Conservation (phyloP, 2,113 vertebrate genomes). For the Calypte anna region DNA sequence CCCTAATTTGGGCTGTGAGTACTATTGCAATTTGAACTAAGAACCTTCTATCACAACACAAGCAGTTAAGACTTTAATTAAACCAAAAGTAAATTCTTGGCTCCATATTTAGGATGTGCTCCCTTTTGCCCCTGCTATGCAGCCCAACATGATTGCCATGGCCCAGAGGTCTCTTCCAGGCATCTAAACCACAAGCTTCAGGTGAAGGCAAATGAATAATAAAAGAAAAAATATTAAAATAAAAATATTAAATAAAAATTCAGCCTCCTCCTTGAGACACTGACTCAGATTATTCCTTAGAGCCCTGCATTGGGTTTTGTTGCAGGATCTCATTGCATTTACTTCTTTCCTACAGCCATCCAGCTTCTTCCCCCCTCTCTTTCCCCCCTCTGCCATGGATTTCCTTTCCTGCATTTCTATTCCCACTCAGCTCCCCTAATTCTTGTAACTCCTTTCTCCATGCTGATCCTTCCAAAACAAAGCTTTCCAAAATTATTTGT, state of each 20-base stretch:
- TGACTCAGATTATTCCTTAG: rapidly evolving
- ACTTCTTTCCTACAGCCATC: not conserved
- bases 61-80: not conserved
- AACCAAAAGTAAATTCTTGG: not conserved
- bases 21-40: not conserved
- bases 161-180: not conserved
- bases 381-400: not conserved
- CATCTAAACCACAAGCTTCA: not conserved
- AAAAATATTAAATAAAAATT: not conserved
- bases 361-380: not conserved
- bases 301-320: not conserved
- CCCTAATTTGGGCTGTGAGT: not conserved
- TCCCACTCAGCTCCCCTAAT: not conserved
- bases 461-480: not conserved
- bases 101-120: rapidly evolving
- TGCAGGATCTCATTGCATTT: not conserved
- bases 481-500: not conserved
- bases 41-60: not conserved
- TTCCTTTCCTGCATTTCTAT: not conserved
- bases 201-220: not conserved
- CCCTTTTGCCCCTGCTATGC: not conserved
- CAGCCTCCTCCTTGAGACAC: not conserved
- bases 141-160: rapidly evolving
- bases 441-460: not conserved
- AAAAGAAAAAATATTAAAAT: too few species aligned